These are phyloP conservation scores for Acleris laterana DNA, from an alignment of 2,888 invertebrate genomes.

Conservation along the genomic window DNA sequence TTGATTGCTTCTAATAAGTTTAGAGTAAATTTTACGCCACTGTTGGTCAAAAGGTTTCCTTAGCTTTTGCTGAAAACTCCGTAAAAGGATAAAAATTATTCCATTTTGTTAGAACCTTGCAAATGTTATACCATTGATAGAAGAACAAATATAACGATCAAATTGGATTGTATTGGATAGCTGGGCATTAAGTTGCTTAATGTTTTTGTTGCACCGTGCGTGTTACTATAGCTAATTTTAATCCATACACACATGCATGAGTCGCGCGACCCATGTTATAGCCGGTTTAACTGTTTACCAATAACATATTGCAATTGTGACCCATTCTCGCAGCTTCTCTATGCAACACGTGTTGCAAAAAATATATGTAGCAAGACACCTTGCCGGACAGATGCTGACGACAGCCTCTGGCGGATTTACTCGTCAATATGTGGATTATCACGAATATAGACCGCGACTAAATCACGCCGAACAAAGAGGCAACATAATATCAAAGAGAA, in stretches of 20 bases:
- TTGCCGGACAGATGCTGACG: slow-evolving; percentile 78
- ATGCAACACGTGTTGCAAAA: slow-evolving; percentile 56
- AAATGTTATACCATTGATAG: too few species aligned
- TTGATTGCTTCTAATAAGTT: too few species aligned
- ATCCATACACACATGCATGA: background rate
- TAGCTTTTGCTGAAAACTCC: too few species aligned
- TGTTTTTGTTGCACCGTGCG: background rate
- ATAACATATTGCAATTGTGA: slow-evolving; percentile 31
- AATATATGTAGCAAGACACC: slow-evolving; percentile 63
- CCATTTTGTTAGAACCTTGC: too few species aligned
- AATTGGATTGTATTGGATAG: too few species aligned
- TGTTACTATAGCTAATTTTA: background rate
- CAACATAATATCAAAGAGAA: background rate
- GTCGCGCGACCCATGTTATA: background rate
- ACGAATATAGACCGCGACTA: slow-evolving; percentile 6
- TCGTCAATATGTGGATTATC: slow-evolving; percentile 39
- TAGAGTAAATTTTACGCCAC: too few species aligned
- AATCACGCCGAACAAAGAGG: background rate
- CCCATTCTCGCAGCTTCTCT: slow-evolving; percentile 20
- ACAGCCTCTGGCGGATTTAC: slow-evolving; percentile 58
- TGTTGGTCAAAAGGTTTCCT: too few species aligned
- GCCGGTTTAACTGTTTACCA: slow-evolving; percentile 11
- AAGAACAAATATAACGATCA: too few species aligned
- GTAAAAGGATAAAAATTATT: too few species aligned
- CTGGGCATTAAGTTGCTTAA: background rate